A percentile compares a stretch with the other conserved stretches of the same genome.
phyloP scores from a whole-genome alignment of 2,113 vertebrate species.

The Uropsilus gracilis region DNA sequence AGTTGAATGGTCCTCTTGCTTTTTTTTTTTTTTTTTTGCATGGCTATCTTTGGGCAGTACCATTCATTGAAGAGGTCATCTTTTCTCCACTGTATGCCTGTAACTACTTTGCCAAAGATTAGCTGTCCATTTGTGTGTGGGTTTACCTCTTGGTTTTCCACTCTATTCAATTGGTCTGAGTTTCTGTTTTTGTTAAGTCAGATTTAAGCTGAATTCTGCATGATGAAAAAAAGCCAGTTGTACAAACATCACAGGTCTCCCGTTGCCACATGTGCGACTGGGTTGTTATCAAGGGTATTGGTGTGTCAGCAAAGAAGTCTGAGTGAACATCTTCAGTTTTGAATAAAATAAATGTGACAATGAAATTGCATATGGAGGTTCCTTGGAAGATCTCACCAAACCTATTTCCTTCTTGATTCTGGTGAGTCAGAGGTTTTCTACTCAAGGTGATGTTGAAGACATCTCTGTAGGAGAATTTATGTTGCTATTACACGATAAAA shows the following conservation, averaged over 20 bases:
- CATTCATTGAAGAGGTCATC: no score
- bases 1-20: no score
- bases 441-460: background rate
- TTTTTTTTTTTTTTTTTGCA: no score
- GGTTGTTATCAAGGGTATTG: background rate
- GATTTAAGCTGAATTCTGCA: background rate
- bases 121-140: no score
- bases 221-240: background rate
- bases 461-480: background rate
- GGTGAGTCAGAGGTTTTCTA: background rate
- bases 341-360: background rate
- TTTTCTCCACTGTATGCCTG: no score
- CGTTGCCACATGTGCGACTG: background rate
- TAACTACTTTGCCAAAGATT: no score
- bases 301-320: background rate
- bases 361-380: background rate
- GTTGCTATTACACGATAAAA: background rate
- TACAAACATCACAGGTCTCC: background rate
- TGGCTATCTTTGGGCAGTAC: no score
- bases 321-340: background rate
- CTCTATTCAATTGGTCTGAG: background rate
- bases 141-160: no score
- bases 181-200: background rate
- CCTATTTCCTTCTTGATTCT: background rate
- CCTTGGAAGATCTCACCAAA: background rate